Percentiles rank a stretch among this genome's conserved stretches.
Conservation (phyloP, 2,797 vertebrate species). For the Enteromius afrohamiltoni region DNA sequence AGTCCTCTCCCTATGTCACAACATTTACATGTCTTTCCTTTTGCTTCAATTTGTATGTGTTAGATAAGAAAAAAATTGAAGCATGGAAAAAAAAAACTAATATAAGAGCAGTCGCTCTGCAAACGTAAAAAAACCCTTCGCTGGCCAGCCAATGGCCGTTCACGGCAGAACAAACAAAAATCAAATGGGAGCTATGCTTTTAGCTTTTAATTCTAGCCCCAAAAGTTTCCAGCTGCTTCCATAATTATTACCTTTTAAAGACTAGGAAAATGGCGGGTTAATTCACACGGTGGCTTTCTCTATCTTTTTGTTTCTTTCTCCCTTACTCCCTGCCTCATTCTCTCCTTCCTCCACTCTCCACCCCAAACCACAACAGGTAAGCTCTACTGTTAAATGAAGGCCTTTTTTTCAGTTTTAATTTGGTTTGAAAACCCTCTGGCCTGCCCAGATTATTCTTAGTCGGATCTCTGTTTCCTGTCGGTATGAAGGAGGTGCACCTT, state of each 20-base stretch:
- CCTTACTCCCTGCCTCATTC: constrained; percentile 57
- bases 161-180: constrained; percentile 83
- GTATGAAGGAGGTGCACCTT: constrained; percentile 69
- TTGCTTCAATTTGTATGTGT: constrained; percentile 83
- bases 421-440: constrained; percentile 67
- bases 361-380: constrained; percentile 78
- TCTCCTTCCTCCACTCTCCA: constrained; percentile 28
- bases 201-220: constrained; percentile 80
- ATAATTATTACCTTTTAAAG: constrained; percentile 83
- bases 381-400: constrained; percentile 65
- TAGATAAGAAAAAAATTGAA: constrained; percentile 73
- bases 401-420: constrained; percentile 63
- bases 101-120: constrained; percentile 52
- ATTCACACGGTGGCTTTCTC: constrained; percentile 72
- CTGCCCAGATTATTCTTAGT: constrained; percentile 63
- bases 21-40: constrained; percentile 78
- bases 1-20: constrained; percentile 77
- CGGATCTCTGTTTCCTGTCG: constrained; percentile 68
- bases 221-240: constrained; percentile 84
- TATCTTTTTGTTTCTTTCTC: constrained; percentile 46
- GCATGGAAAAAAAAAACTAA: constrained; percentile 45
- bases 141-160: constrained; percentile 64
- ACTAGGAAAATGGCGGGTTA: constrained; percentile 79
- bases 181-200: constrained; percentile 83
- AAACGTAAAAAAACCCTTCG: constrained; percentile 34